These are phyloP conservation scores for Phalacrocorax brasilianus DNA, from an alignment of 2,113 vertebrate genomes.

Conservation along the genomic window DNA sequence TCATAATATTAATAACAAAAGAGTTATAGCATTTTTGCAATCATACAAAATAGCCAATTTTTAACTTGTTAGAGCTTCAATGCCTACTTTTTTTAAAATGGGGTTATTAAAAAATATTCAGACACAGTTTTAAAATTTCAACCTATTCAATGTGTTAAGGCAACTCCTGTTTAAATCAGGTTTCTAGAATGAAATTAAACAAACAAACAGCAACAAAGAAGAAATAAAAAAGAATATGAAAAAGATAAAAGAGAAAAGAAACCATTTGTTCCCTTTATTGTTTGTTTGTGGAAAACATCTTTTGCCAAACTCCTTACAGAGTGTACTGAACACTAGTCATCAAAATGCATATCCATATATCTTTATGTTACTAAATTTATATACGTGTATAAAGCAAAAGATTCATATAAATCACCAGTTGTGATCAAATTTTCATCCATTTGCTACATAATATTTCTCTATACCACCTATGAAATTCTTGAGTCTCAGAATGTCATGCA, in stretches of 20 bases:
- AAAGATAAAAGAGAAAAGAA: background rate
- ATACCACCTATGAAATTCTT: background rate
- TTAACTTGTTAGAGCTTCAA: constrained; percentile 36
- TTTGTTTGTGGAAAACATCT: constrained; percentile 17
- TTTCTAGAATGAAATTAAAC: constrained; percentile 41
- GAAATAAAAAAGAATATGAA: background rate
- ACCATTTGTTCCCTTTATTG: constrained; percentile 32
- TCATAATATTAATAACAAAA: background rate
- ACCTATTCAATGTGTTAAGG: background rate
- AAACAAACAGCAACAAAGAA: background rate
- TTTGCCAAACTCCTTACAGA: background rate
- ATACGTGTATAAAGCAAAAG: background rate
- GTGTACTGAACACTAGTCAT: background rate
- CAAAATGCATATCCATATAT: background rate
- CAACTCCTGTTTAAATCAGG: constrained; percentile 39
- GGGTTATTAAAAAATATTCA: constrained; percentile 17
- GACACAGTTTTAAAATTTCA: constrained; percentile 42
- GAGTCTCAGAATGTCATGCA: background rate
- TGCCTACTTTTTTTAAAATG: background rate
- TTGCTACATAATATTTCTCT: background rate
- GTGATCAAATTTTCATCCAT: background rate
- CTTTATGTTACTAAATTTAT: background rate
- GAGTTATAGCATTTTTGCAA: constrained; percentile 22
- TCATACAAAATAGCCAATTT: background rate
- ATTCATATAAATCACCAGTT: background rate